A percentile compares a stretch with the other conserved stretches of the same genome.
Conservation (phyloP, 2,888 invertebrate genomes). For the Agrochola macilenta region DNA sequence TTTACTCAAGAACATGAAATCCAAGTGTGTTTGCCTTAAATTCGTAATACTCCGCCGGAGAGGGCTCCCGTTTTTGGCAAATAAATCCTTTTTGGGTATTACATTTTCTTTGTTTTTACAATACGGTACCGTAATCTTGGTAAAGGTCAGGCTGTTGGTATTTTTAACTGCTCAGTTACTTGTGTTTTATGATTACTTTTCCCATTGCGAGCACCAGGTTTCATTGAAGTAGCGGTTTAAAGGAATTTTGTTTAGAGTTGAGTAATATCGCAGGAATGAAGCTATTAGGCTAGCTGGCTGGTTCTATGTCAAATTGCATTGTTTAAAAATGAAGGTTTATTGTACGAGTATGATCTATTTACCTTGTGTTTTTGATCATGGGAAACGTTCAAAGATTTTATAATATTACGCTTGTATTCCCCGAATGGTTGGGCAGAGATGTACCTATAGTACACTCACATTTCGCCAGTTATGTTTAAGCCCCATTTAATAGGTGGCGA, state of each 20-base stretch:
- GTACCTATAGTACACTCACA: too few species aligned
- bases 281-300: neutral
- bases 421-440: too few species aligned
- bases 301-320: neutral
- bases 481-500: too few species aligned
- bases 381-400: neutral
- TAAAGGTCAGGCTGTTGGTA: constrained; percentile 23
- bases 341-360: neutral
- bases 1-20: constrained; percentile 32
- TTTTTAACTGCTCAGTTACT: constrained; percentile 26
- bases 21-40: constrained; percentile 48
- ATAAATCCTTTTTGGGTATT: constrained; percentile 56
- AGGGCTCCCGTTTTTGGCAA: constrained; percentile 64
- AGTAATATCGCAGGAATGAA: neutral
- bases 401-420: too few species aligned
- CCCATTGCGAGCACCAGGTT: neutral
- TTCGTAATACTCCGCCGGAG: constrained; percentile 37
- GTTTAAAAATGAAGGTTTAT: neutral
- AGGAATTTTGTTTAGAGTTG: constrained; percentile 5
- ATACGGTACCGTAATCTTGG: constrained; percentile 49
- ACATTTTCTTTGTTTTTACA: constrained; percentile 49
- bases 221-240: neutral
- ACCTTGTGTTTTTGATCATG: neutral
- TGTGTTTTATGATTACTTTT: constrained; percentile 33
- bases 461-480: too few species aligned